Conservation (phyloP, 2,797 vertebrate genomes). For the Pampus argenteus region DNA sequence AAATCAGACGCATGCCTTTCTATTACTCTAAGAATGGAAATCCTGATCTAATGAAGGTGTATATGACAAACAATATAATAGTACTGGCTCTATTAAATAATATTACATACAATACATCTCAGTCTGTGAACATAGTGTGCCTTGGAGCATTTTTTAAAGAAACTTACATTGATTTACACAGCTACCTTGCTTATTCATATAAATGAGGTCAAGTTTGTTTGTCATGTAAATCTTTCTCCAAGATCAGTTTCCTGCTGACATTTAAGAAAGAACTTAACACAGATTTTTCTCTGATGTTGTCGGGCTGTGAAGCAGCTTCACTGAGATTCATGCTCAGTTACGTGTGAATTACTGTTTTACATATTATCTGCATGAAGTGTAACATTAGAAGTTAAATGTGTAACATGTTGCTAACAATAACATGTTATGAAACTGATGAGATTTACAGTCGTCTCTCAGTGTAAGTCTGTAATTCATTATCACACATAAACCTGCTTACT, state of each 20-base stretch:
- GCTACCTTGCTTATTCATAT: constrained; percentile 31
- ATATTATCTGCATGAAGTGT: neutral
- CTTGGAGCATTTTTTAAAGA: constrained; percentile 30
- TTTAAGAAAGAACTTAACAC: constrained; percentile 2
- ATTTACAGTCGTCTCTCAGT: neutral
- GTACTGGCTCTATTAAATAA: constrained; percentile 15
- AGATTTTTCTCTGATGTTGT: neutral
- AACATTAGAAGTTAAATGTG: neutral
- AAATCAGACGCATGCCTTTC: constrained; percentile 37
- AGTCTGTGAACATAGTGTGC: constrained; percentile 7
- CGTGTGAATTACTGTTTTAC: constrained; percentile 15
- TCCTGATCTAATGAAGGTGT: constrained; percentile 30
- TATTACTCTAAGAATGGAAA: constrained; percentile 14
- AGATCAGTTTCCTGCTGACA: neutral
- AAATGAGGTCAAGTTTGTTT: constrained; percentile 14
- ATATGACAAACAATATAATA: constrained; percentile 17
- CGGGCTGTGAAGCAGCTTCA: neutral
- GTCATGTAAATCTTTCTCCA: neutral
- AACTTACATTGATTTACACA: constrained; percentile 46
- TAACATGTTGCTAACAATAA: neutral
- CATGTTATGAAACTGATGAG: neutral
- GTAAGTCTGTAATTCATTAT: neutral
- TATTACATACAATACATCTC: constrained; percentile 11
- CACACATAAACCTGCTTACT: neutral
- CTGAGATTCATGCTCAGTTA: neutral